Percentiles rank a stretch among this genome's conserved stretches.
Evolutionary conservation across 2,888 invertebrate genomes (phyloP).

Genomic region (Agriopis aurantiaria): DNA sequence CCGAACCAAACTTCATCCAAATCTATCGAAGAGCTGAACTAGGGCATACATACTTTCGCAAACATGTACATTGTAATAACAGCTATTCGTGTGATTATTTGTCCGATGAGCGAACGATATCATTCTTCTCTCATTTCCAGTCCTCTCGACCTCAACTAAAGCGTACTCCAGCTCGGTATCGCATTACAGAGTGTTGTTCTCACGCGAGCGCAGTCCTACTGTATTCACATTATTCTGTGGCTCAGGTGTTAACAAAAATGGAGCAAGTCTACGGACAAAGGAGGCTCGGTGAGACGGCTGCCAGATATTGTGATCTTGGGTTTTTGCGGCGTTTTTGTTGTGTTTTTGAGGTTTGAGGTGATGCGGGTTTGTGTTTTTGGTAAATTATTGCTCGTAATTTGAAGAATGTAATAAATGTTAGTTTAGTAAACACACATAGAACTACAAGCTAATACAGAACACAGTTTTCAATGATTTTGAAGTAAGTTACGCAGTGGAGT

Average conservation of each 20-base stretch:
- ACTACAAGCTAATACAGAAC: no score
- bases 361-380: not conserved
- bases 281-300: constrained; percentile 33
- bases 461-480: no score
- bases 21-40: no score
- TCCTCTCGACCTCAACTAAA: not conserved
- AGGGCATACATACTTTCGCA: no score
- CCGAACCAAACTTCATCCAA: no score
- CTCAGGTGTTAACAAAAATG: constrained; percentile 80
- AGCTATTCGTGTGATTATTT: no score
- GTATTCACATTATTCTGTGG: constrained; percentile 23
- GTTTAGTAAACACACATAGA: no score
- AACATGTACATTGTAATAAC: no score
- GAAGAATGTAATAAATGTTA: not conserved
- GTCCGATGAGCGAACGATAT: not conserved
- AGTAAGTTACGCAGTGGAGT: no score
- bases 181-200: constrained; percentile 68
- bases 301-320: constrained; percentile 47
- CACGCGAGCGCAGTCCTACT: constrained; percentile 46
- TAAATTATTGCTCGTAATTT: not conserved
- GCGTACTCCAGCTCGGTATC: constrained; percentile 54
- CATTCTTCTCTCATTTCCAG: not conserved
- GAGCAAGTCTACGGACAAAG: constrained; percentile 59
- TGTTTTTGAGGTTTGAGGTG: constrained; percentile 13
- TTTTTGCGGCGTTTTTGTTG: constrained; percentile 12